These are phyloP conservation scores for Neodiprion virginianus DNA, from an alignment of 1,140 invertebrate species.

Conservation along the genomic window DNA sequence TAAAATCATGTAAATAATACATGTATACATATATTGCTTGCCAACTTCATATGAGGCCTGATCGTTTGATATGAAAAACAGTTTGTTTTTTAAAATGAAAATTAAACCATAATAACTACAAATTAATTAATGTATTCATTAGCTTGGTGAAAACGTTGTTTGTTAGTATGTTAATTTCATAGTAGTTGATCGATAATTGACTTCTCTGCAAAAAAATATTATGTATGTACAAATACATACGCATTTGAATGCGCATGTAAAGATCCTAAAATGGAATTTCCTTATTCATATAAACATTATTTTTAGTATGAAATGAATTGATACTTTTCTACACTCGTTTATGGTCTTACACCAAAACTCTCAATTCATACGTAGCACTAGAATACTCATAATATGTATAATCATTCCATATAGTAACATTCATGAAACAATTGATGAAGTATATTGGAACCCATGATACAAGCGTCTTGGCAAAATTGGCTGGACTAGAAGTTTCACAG, in stretches of 20 bases:
- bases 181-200: not conserved
- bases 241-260: not conserved
- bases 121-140: not conserved
- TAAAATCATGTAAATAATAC: not conserved
- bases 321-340: not conserved
- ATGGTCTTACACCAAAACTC: not conserved
- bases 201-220: not conserved
- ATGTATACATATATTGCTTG: not conserved
- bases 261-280: not conserved
- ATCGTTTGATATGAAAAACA: no score
- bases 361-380: not conserved
- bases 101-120: not conserved
- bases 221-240: no score
- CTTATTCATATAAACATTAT: not conserved
- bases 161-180: not conserved
- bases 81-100: no score
- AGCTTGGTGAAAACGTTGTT: not conserved
- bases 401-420: not conserved
- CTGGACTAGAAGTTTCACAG: not conserved
- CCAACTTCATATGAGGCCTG: no score
- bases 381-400: not conserved
- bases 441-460: not conserved
- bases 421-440: conserved; percentile 1
- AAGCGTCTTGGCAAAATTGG: conserved; percentile 3
- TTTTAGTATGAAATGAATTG: not conserved